phyloP scores from a whole-genome alignment of 2,113 vertebrate species.

The Galemys pyrenaicus region DNA sequence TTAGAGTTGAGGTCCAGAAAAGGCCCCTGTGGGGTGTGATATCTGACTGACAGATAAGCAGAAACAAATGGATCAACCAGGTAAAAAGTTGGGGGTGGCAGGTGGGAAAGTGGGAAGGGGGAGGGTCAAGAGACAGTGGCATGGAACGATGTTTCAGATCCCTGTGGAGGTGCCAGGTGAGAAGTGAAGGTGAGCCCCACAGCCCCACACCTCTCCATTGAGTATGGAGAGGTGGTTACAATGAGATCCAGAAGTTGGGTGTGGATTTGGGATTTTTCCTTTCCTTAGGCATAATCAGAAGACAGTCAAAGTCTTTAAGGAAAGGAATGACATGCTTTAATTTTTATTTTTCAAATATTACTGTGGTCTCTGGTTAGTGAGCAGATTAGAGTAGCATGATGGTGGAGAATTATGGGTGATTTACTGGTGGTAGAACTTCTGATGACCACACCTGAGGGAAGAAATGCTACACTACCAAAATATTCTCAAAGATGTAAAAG shows the following conservation, averaged over 20 bases:
- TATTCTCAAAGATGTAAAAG: too few species aligned
- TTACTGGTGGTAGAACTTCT: too few species aligned
- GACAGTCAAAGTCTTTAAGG: neutral
- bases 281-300: neutral
- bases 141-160: neutral
- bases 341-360: conserved; percentile 1
- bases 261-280: neutral
- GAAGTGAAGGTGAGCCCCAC: neutral
- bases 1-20: neutral
- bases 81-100: neutral
- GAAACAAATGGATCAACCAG: neutral
- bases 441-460: too few species aligned
- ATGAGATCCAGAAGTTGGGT: neutral
- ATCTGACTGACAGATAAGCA: neutral
- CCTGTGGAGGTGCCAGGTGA: neutral
- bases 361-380: neutral
- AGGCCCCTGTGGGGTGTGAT: neutral
- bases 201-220: too few species aligned
- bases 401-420: neutral
- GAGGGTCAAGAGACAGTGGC: neutral
- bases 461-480: too few species aligned
- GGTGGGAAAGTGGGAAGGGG: neutral
- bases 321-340: neutral
- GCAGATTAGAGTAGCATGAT: neutral
- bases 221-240: neutral